A percentile compares a stretch with the other conserved stretches of the same genome.
phyloP scores from a whole-genome alignment of 2,113 vertebrate species.

The Ameiurus melas region DNA sequence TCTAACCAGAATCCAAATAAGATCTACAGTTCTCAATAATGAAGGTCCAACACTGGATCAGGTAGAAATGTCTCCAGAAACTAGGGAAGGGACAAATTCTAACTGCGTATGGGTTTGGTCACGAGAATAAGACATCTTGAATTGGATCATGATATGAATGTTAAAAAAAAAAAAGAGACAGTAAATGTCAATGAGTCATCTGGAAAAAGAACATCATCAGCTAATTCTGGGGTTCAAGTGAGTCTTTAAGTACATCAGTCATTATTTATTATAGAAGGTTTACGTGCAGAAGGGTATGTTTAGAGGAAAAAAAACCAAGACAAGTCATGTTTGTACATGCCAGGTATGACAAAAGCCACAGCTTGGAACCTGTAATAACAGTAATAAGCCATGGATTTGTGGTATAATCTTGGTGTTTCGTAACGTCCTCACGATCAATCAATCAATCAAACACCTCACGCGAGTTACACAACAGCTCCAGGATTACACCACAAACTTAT shows the following conservation, averaged over 20 bases:
- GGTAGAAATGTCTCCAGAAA: background rate
- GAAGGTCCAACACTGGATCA: background rate
- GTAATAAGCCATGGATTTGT: background rate
- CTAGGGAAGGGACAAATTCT: background rate
- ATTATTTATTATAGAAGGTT: background rate
- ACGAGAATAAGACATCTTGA: background rate
- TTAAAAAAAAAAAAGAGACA: background rate
- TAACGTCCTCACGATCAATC: background rate
- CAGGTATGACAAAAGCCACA: background rate
- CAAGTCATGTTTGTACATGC: background rate
- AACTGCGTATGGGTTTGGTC: background rate
- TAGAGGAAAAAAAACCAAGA: background rate
- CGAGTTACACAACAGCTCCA: background rate
- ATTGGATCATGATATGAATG: background rate
- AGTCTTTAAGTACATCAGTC: conserved; percentile 1
- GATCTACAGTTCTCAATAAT: background rate
- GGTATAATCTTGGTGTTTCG: background rate
- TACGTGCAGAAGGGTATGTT: background rate
- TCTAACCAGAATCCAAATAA: background rate
- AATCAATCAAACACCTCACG: background rate
- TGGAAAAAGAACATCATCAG: background rate
- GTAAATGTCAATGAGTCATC: background rate
- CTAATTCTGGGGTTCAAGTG: background rate
- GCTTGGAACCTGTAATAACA: background rate
- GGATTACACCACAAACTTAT: background rate